These are phyloP conservation scores for Drosophila monieri DNA, from an alignment of 2,888 invertebrate species.

Conservation along the genomic window DNA sequence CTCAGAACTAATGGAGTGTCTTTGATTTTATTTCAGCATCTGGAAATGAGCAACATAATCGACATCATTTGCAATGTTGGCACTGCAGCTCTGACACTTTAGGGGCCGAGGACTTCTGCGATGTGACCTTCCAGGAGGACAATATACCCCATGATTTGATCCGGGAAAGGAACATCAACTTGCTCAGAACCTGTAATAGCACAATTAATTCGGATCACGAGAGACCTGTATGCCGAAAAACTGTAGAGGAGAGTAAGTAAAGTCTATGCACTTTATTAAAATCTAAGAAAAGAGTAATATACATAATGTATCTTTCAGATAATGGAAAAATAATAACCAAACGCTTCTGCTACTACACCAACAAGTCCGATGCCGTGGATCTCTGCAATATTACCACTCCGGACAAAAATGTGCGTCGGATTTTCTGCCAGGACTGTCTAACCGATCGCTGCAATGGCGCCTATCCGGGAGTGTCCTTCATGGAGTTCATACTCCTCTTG, in stretches of 20 bases:
- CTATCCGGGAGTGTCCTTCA: slow-evolving; percentile 47
- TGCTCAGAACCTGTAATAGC: slow-evolving; percentile 77
- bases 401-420: slow-evolving; percentile 76
- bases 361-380: slow-evolving; percentile 80
- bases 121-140: slow-evolving; percentile 77
- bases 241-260: slow-evolving; percentile 80
- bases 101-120: slow-evolving; percentile 82
- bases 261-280: neutral
- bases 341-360: slow-evolving; percentile 83
- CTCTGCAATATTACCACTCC: slow-evolving; percentile 74
- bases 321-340: slow-evolving; percentile 80
- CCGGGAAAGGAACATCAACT: slow-evolving; percentile 77
- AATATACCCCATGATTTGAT: slow-evolving; percentile 74
- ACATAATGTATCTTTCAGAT: slow-evolving; percentile 40
- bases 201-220: slow-evolving; percentile 81
- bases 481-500: slow-evolving; percentile 52
- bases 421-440: slow-evolving; percentile 81
- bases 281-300: neutral
- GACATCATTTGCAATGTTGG: slow-evolving; percentile 78
- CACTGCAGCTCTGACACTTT: slow-evolving; percentile 82
- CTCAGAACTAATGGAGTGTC: neutral
- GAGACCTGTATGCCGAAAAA: slow-evolving; percentile 81
- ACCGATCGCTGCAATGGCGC: slow-evolving; percentile 79
- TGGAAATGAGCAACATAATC: slow-evolving; percentile 48
- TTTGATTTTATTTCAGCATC: neutral